Base-by-base conservation (phyloP, 1,140 invertebrate species). In the Heliconius hewitsoni region DNA sequence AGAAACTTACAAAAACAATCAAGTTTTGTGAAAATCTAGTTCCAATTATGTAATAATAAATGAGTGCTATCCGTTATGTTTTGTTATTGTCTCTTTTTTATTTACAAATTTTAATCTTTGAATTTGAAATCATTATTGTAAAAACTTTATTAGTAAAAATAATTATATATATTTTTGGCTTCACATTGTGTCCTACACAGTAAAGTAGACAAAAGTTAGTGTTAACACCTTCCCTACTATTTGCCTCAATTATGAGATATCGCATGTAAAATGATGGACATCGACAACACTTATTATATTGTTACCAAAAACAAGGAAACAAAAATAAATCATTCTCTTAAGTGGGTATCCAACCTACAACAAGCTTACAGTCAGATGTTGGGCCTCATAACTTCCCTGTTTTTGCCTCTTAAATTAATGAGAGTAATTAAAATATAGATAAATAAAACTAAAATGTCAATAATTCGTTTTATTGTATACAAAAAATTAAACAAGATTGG, bases 41-140 rank as follows among this genome's bases (percentile, higher is more conserved):
- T 82, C 80, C 76, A 86, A 89, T 93, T 94, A 93, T 94, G 92
- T 94, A 94, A 94, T 91, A 92, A 90, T 91, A 91, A 90, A 90
- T 76, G 42, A 76, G 78, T 82, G 52, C 82, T 42, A 72, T 37
- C n/a, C 81, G 74, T 83, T 79, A 46, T 46, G 34, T 57, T 76
- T 81, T 81, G 74, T 84, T 71, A 70, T 81, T 84, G 76, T 83
- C 37, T 71, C 55, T 57, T 57, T 55, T 3, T 57, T 57, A 57
- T 57, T 57, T 52, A 52, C 18, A 19, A 52, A 52, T 19, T 4
- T 52, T 52, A 19, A 19, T 46, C 13, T 46, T 46, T 46, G 42
- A 46, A 46, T 46, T 46, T 46, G 16, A 46, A 16, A 16, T 16
- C 13, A 16, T 46, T 46, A 46, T 37, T 37, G 8, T 37, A 8